Percentiles rank a stretch among this genome's conserved stretches.
Evolutionary conservation across 2,113 vertebrate genomes (phyloP).

Genomic region (Neolamprologus caudopunctatus): DNA sequence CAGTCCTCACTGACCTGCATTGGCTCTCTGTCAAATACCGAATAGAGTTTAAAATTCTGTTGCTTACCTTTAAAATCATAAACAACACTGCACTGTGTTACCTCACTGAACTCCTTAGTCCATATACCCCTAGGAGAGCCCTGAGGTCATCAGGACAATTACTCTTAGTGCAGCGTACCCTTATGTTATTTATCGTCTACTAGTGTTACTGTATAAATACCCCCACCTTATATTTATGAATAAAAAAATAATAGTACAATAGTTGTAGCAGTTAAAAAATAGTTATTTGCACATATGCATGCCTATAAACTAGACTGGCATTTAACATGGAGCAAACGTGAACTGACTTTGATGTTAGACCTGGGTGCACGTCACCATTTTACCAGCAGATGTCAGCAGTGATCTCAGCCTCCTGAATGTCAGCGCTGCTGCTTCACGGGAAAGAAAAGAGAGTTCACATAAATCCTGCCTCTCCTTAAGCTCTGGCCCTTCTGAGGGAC

Average conservation of each 20-base stretch:
- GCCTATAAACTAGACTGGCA: neutral
- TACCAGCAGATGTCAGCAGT: constrained; percentile 27
- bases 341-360: neutral
- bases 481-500: neutral
- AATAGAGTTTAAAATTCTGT: neutral
- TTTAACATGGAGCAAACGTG: neutral
- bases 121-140: neutral
- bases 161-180: neutral
- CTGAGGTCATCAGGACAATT: neutral
- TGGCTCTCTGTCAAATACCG: neutral
- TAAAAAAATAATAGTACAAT: neutral
- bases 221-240: neutral
- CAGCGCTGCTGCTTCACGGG: neutral
- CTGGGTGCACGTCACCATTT: neutral
- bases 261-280: neutral
- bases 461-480: neutral
- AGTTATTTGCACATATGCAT: neutral
- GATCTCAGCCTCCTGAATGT: neutral
- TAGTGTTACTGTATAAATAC: neutral
- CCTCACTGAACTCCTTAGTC: neutral
- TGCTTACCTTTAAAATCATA: neutral
- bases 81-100: neutral
- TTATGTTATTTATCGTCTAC: neutral
- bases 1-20: neutral
- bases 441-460: neutral